A percentile compares a stretch with the other conserved stretches of the same genome.
These are phyloP conservation scores for Stomatorhinus walkeri DNA, from an alignment of 2,797 vertebrate species.

Conservation along the genomic window DNA sequence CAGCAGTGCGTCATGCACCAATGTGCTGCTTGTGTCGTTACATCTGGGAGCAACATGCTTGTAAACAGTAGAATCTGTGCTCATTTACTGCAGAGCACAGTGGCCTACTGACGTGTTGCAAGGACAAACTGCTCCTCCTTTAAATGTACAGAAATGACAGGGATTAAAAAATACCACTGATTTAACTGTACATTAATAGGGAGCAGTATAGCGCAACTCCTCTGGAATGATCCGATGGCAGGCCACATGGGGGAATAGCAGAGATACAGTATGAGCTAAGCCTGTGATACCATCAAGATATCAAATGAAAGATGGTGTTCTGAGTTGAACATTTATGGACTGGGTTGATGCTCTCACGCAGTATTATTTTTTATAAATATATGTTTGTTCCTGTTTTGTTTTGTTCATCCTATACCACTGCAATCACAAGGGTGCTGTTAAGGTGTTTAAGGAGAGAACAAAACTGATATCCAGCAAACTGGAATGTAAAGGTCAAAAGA, in stretches of 20 bases:
- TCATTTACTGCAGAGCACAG: conserved; percentile 44
- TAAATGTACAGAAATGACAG: conserved; percentile 43
- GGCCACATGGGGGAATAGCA: background rate
- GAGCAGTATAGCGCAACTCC: background rate
- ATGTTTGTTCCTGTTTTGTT: background rate
- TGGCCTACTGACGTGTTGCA: conserved; percentile 35
- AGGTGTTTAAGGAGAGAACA: background rate
- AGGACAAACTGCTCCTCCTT: conserved; percentile 37
- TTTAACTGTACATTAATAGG: background rate
- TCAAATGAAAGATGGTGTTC: background rate
- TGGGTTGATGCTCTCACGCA: background rate
- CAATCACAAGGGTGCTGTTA: background rate
- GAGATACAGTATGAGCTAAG: background rate
- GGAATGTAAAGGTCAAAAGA: background rate
- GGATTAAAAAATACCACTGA: conserved; percentile 38
- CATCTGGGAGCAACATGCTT: conserved; percentile 61
- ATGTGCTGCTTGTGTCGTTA: conserved; percentile 45
- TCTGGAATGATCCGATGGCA: background rate
- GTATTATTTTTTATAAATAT: background rate
- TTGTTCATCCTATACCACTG: background rate
- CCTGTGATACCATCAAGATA: background rate
- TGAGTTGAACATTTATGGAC: background rate
- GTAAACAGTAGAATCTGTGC: conserved; percentile 49
- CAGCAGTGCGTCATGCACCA: conserved; percentile 34
- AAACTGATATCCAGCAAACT: background rate